A percentile compares a stretch with the other conserved stretches of the same genome.
Conservation (phyloP, 2,113 vertebrate species). For the Pterocles orientalis region DNA sequence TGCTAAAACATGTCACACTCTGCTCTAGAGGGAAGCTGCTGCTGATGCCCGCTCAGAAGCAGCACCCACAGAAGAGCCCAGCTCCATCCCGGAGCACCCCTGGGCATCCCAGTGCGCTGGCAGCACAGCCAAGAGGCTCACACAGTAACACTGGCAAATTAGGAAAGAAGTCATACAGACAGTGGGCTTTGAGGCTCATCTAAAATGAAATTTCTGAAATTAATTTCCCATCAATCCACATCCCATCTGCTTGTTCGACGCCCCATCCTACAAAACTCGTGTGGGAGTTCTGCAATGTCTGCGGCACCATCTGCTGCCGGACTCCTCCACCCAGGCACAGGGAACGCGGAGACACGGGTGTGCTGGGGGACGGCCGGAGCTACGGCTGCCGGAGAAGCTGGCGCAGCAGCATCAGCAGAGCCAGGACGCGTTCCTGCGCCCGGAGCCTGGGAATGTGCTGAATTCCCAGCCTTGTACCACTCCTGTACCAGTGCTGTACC, state of each 20-base stretch:
- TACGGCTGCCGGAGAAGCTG: no score
- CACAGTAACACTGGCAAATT: accelerated
- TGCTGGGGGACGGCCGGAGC: accelerated
- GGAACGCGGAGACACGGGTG: accelerated
- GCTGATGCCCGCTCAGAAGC: accelerated
- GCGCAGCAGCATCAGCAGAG: accelerated
- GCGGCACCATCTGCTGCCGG: background rate
- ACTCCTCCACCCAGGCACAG: accelerated
- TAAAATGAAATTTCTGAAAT: accelerated
- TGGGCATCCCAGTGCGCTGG: accelerated
- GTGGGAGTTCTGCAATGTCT: background rate
- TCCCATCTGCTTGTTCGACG: background rate
- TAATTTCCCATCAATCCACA: background rate
- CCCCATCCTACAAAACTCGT: accelerated
- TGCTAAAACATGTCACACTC: accelerated
- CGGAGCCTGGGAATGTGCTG: accelerated
- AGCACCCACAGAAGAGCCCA: accelerated
- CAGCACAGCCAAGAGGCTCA: accelerated
- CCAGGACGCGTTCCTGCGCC: background rate
- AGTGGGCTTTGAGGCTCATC: background rate
- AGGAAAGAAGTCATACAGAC: accelerated
- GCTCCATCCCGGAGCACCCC: background rate
- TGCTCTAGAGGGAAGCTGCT: background rate
- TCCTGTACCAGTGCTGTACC: background rate
- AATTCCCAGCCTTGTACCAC: background rate